phyloP scores from a whole-genome alignment of 2,113 vertebrate genomes.

The Labeo catla region DNA sequence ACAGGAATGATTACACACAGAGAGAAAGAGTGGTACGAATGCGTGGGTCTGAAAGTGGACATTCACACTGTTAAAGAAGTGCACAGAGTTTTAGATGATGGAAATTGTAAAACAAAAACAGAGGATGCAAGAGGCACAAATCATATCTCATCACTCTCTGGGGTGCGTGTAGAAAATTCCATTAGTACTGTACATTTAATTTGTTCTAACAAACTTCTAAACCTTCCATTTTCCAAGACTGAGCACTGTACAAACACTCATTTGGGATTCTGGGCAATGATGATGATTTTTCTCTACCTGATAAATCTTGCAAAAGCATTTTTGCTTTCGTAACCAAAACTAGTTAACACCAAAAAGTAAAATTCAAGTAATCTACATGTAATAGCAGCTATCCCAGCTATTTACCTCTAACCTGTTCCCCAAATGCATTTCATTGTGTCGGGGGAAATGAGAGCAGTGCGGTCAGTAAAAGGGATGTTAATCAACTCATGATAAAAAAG shows the following conservation, averaged over 20 bases:
- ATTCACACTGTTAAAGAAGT: slow-evolving; percentile 57
- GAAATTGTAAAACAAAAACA: slow-evolving; percentile 30
- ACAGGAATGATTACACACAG: slow-evolving; percentile 42
- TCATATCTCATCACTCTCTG: slow-evolving; percentile 22
- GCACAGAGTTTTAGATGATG: slow-evolving; percentile 49
- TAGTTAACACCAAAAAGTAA: slow-evolving; percentile 18
- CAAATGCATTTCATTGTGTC: background rate
- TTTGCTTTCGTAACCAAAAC: background rate
- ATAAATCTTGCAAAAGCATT: slow-evolving; percentile 30
- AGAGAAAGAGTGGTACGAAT: background rate
- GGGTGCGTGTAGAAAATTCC: slow-evolving; percentile 21
- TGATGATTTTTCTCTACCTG: background rate
- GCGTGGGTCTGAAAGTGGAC: slow-evolving; percentile 39
- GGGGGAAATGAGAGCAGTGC: slow-evolving; percentile 4
- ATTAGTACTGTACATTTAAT: background rate
- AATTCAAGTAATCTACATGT: slow-evolving; percentile 66
- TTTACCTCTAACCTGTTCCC: slow-evolving; percentile 46
- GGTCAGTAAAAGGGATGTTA: slow-evolving; percentile 61
- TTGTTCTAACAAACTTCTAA: slow-evolving; percentile 21
- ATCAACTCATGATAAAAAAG: slow-evolving; percentile 76
- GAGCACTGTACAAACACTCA: slow-evolving; percentile 44
- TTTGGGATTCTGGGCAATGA: slow-evolving; percentile 21
- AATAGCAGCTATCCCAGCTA: slow-evolving; percentile 59
- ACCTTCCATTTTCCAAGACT: slow-evolving; percentile 18
- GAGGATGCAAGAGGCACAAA: slow-evolving; percentile 51